Evolutionary conservation across 2,113 vertebrate genomes (phyloP), one percentile per base, ranked within the genome.

Genomic region (Colinus virginianus): DNA sequence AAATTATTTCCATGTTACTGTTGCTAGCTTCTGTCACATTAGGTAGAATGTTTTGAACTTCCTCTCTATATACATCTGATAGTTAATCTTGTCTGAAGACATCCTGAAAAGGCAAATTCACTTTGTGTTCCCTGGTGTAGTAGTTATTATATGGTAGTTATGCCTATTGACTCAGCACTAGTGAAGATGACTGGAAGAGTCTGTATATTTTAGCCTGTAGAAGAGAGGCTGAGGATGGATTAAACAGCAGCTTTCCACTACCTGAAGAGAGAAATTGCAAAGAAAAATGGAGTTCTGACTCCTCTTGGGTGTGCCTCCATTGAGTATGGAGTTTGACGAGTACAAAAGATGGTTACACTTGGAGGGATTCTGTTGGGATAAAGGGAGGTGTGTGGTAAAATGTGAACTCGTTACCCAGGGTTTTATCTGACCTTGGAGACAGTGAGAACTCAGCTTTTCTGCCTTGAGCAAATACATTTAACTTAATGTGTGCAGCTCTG

Each of bases 281-380:
- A n/a, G 38, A 13, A 56, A 46, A 53, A 43, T 67, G 56, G 25
- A 74, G 23, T 46, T 53, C 23, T 12, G 51, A n/a, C 15, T 70
- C 10, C 20, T 66, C 23, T 79, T 34, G 34, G 20, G 13, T 4
- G 0, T 30, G 8, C 28, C 32, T 63, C 21, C 4, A 0, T 26
- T 84, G 51, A 2, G 38, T 5, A 5, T 40, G 28, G 17, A 67
- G 17, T 20, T 84, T n/a, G 49, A 14, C 36, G 45, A 4, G 40
- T 61, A 46, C 12, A 28, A 30, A 82, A 45, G 23, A 5, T 0
- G 3, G 23, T 81, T 59, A 11, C 2, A 28, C 13, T 9, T 61
- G 75, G 32, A 84, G 34, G 28, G 66, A 42, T 28, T 53, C 61
- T 90, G 14, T 22, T 79, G 53, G 36, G 46, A 11, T 62, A 1